Evolutionary conservation across 1,140 invertebrate genomes (phyloP).

Genomic region (Drosophila erecta): DNA sequence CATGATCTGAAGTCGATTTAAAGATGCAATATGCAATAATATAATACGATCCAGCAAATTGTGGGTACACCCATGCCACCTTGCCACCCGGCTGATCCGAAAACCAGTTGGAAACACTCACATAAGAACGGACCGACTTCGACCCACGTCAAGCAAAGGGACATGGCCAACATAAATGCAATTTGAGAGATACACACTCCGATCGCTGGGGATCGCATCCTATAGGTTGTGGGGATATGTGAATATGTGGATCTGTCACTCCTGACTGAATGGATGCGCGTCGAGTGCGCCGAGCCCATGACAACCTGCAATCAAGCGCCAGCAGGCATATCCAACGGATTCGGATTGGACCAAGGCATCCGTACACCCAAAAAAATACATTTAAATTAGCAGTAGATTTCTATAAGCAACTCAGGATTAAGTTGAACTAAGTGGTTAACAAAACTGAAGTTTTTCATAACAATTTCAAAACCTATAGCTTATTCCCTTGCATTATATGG

Average conservation of each 20-base stretch:
- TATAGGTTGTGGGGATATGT: constrained; percentile 12
- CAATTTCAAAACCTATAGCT: too few species aligned
- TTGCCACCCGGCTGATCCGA: not conserved
- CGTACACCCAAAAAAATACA: constrained; percentile 1
- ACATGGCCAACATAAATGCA: constrained; percentile 57
- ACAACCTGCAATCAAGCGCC: constrained; percentile 77
- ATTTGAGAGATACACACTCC: constrained; percentile 51
- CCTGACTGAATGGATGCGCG: constrained; percentile 57
- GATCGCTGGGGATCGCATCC: constrained; percentile 25
- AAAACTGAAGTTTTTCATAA: not conserved
- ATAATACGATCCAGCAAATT: constrained; percentile 12
- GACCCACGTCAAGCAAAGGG: constrained; percentile 69
- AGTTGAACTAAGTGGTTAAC: not conserved
- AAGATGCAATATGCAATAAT: constrained; percentile 33
- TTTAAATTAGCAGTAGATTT: too few species aligned
- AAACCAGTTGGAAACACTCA: constrained; percentile 56
- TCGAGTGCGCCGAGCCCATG: constrained; percentile 51
- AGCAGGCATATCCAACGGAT: constrained; percentile 45
- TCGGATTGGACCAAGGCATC: constrained; percentile 21
- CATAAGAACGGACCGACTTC: constrained; percentile 40
- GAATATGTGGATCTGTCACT: constrained; percentile 44
- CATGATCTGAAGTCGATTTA: constrained; percentile 4
- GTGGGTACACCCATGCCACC: constrained; percentile 3
- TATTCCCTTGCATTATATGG: too few species aligned
- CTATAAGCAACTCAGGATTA: too few species aligned